Conservation (phyloP, 1,140 invertebrate species). For the Coptotermes formosanus region DNA sequence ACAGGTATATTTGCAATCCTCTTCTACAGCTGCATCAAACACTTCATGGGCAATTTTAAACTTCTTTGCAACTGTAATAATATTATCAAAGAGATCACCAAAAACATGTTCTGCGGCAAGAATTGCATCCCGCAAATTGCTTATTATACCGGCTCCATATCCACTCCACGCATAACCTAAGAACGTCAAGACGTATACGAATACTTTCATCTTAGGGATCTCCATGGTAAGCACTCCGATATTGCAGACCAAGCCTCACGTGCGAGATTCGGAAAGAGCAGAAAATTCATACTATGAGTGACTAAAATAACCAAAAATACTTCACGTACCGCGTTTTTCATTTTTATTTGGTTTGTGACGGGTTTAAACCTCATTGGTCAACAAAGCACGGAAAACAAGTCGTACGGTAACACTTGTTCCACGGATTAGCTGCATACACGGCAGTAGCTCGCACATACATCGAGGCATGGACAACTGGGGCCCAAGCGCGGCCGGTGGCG, state of each 20-base stretch:
- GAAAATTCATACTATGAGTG: too few relatives aligned
- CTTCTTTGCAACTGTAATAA: slow-evolving; percentile 71
- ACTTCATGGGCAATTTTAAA: slow-evolving; percentile 76
- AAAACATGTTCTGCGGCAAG: slow-evolving; percentile 72
- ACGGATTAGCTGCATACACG: too few relatives aligned
- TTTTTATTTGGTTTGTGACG: neutral
- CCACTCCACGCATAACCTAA: slow-evolving; percentile 75
- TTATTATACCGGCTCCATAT: slow-evolving; percentile 70
- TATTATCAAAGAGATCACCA: slow-evolving; percentile 70
- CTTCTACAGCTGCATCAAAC: slow-evolving; percentile 79
- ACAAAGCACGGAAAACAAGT: neutral
- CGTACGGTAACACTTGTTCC: too few relatives aligned
- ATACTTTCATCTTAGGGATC: slow-evolving; percentile 69
- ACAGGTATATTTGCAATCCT: slow-evolving; percentile 75
- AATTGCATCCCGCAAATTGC: slow-evolving; percentile 74
- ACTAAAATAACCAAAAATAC: neutral
- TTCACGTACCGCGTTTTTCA: neutral
- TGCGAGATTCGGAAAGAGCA: neutral
- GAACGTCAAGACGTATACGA: slow-evolving; percentile 73
- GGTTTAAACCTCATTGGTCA: neutral
- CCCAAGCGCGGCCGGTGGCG: too few relatives aligned
- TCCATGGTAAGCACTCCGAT: slow-evolving; percentile 53
- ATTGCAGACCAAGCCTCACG: neutral
- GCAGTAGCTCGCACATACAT: too few relatives aligned
- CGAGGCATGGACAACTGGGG: too few relatives aligned